These are phyloP conservation scores for Gymnothorax javanicus DNA, from an alignment of 2,797 vertebrate species.

Conservation along the genomic window DNA sequence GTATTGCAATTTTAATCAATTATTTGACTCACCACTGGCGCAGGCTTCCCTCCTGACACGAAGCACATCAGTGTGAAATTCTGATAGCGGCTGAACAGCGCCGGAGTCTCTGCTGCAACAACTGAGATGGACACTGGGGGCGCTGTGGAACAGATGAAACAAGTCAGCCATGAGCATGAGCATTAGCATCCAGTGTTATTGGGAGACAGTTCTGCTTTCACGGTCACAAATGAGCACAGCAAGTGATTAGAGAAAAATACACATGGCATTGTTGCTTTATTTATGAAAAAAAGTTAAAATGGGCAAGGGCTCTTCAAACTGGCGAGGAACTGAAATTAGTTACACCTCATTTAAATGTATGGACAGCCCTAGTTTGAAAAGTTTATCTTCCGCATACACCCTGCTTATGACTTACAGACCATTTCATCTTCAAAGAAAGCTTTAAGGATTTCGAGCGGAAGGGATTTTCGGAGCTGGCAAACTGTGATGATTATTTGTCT, in stretches of 20 bases:
- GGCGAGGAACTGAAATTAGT: background rate
- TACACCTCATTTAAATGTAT: constrained; percentile 9
- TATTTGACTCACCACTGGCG: constrained; percentile 78
- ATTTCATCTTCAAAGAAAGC: constrained; percentile 24
- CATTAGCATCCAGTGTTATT: background rate
- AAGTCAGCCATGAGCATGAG: background rate
- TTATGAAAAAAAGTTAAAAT: background rate
- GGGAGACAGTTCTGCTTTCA: background rate
- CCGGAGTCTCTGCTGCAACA: constrained; percentile 79
- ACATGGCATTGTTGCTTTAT: constrained; percentile 8
- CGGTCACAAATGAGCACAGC: background rate
- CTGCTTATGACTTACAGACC: constrained; percentile 18
- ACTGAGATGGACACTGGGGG: constrained; percentile 90
- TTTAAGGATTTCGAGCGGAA: background rate
- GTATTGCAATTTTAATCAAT: background rate
- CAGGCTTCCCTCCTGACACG: constrained; percentile 88
- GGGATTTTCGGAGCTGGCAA: background rate
- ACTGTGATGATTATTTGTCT: background rate
- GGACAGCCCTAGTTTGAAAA: constrained; percentile 14
- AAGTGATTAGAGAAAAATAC: background rate
- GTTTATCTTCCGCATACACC: constrained; percentile 10
- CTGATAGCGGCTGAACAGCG: constrained; percentile 90
- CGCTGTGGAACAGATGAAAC: constrained; percentile 62
- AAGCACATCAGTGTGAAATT: constrained; percentile 94
- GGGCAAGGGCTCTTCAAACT: background rate